Base-by-base conservation (phyloP, 2,113 vertebrate genomes). In the Sturnira hondurensis region DNA sequence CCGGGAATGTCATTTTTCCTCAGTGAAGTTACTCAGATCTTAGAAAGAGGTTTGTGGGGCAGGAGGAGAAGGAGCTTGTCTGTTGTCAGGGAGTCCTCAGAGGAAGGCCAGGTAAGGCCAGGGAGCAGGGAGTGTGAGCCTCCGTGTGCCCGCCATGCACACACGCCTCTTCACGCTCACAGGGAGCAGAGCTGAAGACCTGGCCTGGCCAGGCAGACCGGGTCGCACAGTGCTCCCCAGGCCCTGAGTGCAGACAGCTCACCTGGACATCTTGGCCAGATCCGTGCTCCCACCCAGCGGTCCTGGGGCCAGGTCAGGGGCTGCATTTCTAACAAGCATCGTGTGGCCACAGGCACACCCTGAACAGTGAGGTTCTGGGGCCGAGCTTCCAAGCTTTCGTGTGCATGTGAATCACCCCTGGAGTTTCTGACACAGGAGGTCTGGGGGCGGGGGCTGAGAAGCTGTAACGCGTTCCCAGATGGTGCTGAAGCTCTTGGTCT, bases 171-270 rank as follows among this genome's bases (percentile, higher is more conserved):
- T 43, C 52, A 7, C n/a, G 17, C 28, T 38, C 47, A 38, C 6
- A 0, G 1, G 24, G 36, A n/a, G 78, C 71, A 31, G 80, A 80
- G 74, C 73, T 70, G 15, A 73, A 36, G 80, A 2, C 71, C 3
- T 1, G 89, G 68, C 38, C 54, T 26, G 70, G 28, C 41, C 33
- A 4, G 63, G 70, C 52, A 20, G 52, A 11, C 70, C 3, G 47
- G 19, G 41, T 4, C 10, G 16, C 1, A 3, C 2, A 5, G n/a
- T 20, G 20, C 71, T 4, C 56, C 67, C 63, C 68, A 11, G 43
- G 74, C 63, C 22, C 16, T 7, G 4, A 15, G 58, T 16, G 31
- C 5, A 1, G 16, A 0, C 14, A 2, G 2, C 22, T 14, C 7
- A 0, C 73, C 47, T 19, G 45, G 52, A 43, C 10, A 8, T 24